phyloP scores from a whole-genome alignment of 64 coral and sea anemone species.

The Stylophora pistillata region DNA sequence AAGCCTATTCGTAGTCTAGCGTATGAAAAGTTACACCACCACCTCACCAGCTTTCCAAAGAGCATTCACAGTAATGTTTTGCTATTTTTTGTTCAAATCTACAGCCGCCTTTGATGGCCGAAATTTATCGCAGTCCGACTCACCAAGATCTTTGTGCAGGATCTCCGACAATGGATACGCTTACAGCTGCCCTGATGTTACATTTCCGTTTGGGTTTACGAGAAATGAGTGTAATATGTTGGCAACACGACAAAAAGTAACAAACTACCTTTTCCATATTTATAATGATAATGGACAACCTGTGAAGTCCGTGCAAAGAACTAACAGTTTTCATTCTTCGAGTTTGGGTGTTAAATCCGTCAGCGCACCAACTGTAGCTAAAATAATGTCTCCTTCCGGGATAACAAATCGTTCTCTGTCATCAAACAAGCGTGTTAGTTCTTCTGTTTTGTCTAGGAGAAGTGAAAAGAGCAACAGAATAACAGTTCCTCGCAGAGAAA shows the following conservation, averaged over 20 bases:
- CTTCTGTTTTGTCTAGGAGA: not conserved
- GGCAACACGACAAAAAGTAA: slow-evolving; percentile 35
- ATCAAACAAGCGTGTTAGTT: not conserved
- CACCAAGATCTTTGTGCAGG: not conserved
- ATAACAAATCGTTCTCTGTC: not conserved
- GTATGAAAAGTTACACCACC: too few relatives aligned
- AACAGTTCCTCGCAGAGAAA: not conserved
- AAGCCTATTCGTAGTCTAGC: too few relatives aligned
- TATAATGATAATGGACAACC: not conserved
- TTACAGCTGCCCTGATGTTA: not conserved
- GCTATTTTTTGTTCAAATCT: not conserved
- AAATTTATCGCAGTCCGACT: not conserved
- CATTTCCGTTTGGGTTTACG: slow-evolving; percentile 32
- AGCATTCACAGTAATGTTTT: too few relatives aligned
- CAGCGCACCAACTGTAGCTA: not conserved
- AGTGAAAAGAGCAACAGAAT: not conserved
- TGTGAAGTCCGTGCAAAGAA: not conserved
- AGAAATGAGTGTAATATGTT: slow-evolving; percentile 23
- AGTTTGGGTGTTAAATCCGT: not conserved
- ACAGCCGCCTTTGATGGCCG: not conserved
- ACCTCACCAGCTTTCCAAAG: too few relatives aligned
- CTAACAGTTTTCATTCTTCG: not conserved
- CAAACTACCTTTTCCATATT: slow-evolving; percentile 46
- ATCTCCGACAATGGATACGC: not conserved
- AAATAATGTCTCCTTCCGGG: not conserved